Conservation (phyloP, 2,113 vertebrate species). For the Triplophysa rosa region DNA sequence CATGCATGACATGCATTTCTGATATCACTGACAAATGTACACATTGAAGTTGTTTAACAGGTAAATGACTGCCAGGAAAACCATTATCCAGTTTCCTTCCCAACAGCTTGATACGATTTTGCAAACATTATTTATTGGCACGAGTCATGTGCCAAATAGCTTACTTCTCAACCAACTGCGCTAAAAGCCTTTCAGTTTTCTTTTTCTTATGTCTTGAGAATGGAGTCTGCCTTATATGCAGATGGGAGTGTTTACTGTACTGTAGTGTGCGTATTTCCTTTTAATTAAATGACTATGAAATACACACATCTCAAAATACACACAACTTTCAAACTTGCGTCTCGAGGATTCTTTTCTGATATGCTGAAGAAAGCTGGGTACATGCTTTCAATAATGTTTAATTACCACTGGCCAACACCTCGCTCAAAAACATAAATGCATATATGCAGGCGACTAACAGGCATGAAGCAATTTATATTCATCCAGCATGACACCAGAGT, state of each 20-base stretch:
- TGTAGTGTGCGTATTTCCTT: no score
- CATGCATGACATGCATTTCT: neutral
- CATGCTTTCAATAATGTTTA: neutral
- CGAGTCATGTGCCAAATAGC: neutral
- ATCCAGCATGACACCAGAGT: neutral
- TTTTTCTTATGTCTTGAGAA: neutral
- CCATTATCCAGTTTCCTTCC: neutral
- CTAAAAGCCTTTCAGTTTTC: neutral
- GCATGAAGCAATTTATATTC: constrained; percentile 1
- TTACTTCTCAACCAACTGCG: neutral
- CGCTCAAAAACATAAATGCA: neutral
- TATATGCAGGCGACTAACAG: neutral
- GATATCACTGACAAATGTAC: neutral
- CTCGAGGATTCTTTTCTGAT: neutral
- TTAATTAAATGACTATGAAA: no score
- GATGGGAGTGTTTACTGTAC: neutral
- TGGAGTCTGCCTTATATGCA: neutral
- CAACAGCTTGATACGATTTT: neutral
- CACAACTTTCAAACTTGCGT: neutral
- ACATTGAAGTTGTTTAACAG: neutral
- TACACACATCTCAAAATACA: no score
- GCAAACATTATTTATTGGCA: neutral
- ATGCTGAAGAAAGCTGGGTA: neutral
- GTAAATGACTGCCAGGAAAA: neutral
- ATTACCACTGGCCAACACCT: constrained; percentile 1